Percentiles rank a stretch among this genome's conserved stretches.
Evolutionary conservation across 2,797 vertebrate genomes (phyloP).

Genomic region (Chromobotia macracanthus): DNA sequence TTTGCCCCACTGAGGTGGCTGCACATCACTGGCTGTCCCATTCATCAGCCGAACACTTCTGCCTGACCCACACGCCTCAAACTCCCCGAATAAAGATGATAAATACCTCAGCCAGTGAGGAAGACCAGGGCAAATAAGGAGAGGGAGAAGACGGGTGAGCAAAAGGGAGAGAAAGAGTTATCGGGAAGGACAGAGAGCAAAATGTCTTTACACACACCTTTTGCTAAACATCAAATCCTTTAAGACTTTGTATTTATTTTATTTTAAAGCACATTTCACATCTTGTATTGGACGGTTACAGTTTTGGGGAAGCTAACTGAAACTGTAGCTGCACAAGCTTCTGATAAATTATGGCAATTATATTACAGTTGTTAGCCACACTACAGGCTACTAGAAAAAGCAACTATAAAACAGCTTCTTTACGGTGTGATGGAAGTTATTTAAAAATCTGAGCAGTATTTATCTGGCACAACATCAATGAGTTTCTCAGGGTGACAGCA

Average conservation of each 20-base stretch:
- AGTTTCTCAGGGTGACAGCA: neutral
- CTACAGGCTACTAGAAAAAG: neutral
- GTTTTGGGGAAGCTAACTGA: neutral
- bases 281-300: constrained; percentile 62
- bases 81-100: constrained; percentile 78
- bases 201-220: neutral
- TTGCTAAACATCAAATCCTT: constrained; percentile 45
- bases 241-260: constrained; percentile 54
- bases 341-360: neutral
- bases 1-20: constrained; percentile 78
- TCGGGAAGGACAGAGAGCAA: constrained; percentile 13
- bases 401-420: neutral
- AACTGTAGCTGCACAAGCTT: neutral
- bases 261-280: constrained; percentile 35
- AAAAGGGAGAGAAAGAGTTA: constrained; percentile 15
- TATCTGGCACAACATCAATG: neutral
- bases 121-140: constrained; percentile 40
- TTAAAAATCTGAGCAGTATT: too few species aligned
- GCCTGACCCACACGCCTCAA: constrained; percentile 64
- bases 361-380: neutral
- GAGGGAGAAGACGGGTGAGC: constrained; percentile 59
- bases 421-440: too few species aligned
- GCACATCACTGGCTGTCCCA: constrained; percentile 74
- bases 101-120: constrained; percentile 67
- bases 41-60: constrained; percentile 71